These are phyloP conservation scores for Notarius lentiginosus DNA, from an alignment of 2,113 vertebrate genomes.

Conservation along the genomic window DNA sequence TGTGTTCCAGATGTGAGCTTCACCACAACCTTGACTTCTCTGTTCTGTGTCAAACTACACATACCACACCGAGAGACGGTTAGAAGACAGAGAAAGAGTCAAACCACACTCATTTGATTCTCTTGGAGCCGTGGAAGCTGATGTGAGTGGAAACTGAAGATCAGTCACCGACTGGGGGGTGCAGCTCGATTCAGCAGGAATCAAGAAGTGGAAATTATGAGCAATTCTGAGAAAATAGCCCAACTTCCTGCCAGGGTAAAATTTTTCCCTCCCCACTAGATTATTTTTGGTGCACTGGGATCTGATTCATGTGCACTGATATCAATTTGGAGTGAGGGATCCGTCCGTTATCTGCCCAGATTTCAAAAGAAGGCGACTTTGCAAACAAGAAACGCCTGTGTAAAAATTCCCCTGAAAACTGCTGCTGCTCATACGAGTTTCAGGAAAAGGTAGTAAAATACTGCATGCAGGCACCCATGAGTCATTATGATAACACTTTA, in stretches of 20 bases:
- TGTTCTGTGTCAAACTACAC: conserved; percentile 46
- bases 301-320: conserved; percentile 35
- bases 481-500: background rate
- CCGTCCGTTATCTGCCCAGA: conserved; percentile 23
- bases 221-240: conserved; percentile 33
- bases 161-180: conserved; percentile 33
- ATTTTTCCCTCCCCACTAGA: conserved; percentile 5
- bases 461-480: background rate
- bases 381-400: background rate
- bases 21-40: conserved; percentile 44
- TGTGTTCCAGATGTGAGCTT: conserved; percentile 40
- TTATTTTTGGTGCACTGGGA: conserved; percentile 32
- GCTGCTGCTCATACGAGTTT: background rate
- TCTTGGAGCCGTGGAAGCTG: conserved; percentile 11
- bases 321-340: conserved; percentile 43
- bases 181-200: conserved; percentile 42
- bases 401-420: conserved; percentile 11
- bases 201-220: conserved; percentile 40
- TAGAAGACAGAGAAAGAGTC: conserved; percentile 11
- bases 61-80: conserved; percentile 2
- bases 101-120: conserved; percentile 6
- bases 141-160: conserved; percentile 43
- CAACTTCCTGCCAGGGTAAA: conserved; percentile 45
- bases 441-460: background rate
- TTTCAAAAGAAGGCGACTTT: conserved; percentile 24